Evolutionary conservation across 1,140 invertebrate genomes (phyloP).

Genomic region (Drosophila kikkawai): DNA sequence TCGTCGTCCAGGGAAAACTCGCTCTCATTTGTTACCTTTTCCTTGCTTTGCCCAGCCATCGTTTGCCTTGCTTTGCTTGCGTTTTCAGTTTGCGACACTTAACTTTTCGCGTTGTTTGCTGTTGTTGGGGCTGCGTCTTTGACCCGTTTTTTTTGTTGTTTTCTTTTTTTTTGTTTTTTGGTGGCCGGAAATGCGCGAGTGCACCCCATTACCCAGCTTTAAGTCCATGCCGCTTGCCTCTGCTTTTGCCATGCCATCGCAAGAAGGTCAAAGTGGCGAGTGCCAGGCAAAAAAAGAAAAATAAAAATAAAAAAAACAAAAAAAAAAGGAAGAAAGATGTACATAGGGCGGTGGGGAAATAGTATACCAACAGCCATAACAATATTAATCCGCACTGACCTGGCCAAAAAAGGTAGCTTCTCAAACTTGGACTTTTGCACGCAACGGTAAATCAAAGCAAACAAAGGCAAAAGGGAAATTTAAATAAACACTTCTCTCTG

Average conservation of each 20-base stretch:
- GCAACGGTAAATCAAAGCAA: slow-evolving; percentile 47
- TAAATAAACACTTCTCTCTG: slow-evolving; percentile 34
- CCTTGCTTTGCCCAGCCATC: slow-evolving; percentile 31
- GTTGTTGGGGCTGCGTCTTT: slow-evolving; percentile 58
- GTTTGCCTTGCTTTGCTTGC: slow-evolving; percentile 65
- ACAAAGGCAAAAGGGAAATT: slow-evolving; percentile 18
- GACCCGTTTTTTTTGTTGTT: slow-evolving; percentile 59
- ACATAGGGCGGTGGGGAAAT: background rate
- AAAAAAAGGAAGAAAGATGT: background rate
- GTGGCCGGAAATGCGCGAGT: slow-evolving; percentile 66
- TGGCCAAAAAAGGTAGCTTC: slow-evolving; percentile 39
- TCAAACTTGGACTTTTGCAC: slow-evolving; percentile 19
- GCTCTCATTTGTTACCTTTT: slow-evolving; percentile 40
- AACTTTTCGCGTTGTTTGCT: slow-evolving; percentile 67
- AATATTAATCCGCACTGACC: slow-evolving; percentile 52
- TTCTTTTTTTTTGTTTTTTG: slow-evolving; percentile 23
- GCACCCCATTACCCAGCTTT: slow-evolving; percentile 25
- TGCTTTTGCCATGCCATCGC: background rate
- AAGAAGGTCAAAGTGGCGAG: slow-evolving; percentile 51
- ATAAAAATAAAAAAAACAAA: background rate
- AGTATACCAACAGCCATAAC: slow-evolving; percentile 22
- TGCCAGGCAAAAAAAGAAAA: background rate
- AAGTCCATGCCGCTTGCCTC: background rate
- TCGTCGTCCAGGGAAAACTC: background rate
- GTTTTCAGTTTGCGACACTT: slow-evolving; percentile 73